A percentile compares a stretch with the other conserved stretches of the same genome.
phyloP scores from a whole-genome alignment of 2,888 invertebrate genomes.

The Phyto melanocephala region DNA sequence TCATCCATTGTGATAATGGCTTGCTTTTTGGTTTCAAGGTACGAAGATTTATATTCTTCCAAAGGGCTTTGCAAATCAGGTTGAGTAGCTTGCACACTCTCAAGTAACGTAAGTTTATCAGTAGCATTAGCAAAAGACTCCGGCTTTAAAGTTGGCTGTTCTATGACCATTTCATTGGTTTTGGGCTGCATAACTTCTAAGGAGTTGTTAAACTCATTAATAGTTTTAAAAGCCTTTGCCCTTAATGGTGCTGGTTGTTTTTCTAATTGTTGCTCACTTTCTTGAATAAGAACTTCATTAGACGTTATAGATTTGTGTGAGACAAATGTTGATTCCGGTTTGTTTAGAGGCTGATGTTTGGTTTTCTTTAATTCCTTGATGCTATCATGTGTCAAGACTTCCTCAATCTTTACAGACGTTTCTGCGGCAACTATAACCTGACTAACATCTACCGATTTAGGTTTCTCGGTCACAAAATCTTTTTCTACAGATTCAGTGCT shows the following conservation, averaged over 20 bases:
- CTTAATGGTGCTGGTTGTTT: constrained; percentile 75
- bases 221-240: constrained; percentile 72
- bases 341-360: constrained; percentile 75
- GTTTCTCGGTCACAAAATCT: constrained; percentile 66
- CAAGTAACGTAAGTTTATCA: constrained; percentile 79
- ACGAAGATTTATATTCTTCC: constrained; percentile 79
- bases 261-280: constrained; percentile 80
- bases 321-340: constrained; percentile 80
- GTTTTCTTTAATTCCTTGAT: constrained; percentile 31
- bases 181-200: constrained; percentile 70
- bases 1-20: constrained; percentile 83
- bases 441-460: constrained; percentile 82
- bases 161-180: constrained; percentile 65
- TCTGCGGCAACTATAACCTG: constrained; percentile 83
- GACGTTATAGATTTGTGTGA: constrained; percentile 81
- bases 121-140: constrained; percentile 70
- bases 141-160: constrained; percentile 36
- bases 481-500: constrained; percentile 83
- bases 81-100: constrained; percentile 82
- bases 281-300: constrained; percentile 81
- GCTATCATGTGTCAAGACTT: constrained; percentile 68
- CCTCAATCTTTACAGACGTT: constrained; percentile 65
- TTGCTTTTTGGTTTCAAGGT: constrained; percentile 77
- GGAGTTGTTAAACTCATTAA: constrained; percentile 74
- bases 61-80: constrained; percentile 85